Percentiles rank a stretch among this genome's conserved stretches.
phyloP scores from a whole-genome alignment of 2,797 vertebrate species.

The Ambastaia sidthimunki region DNA sequence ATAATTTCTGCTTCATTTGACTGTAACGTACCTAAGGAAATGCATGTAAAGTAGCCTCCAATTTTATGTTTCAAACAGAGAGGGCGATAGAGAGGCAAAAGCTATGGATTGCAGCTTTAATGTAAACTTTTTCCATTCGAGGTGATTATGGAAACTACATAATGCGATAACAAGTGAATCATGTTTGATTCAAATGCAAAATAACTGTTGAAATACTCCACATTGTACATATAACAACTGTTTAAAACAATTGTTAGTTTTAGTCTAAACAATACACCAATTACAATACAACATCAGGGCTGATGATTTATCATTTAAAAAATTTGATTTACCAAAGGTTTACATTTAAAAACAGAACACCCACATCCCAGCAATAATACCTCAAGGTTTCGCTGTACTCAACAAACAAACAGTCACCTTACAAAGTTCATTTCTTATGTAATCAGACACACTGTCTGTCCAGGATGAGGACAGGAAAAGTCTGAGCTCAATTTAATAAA shows the following conservation, averaged over 20 bases:
- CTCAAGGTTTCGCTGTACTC: constrained; percentile 68
- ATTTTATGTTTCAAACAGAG: not conserved
- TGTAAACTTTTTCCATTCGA: not conserved
- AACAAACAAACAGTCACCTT: constrained; percentile 67
- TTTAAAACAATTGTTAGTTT: not conserved
- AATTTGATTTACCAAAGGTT: not conserved
- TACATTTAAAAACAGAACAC: not conserved
- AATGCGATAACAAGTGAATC: not conserved
- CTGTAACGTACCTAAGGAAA: no score
- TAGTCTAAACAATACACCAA: not conserved
- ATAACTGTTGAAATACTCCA: not conserved
- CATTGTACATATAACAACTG: not conserved
- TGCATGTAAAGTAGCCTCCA: no score
- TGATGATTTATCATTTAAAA: not conserved
- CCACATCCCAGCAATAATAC: not conserved
- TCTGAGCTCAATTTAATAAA: not conserved
- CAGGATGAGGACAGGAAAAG: not conserved
- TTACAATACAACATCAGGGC: not conserved
- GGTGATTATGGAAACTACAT: not conserved
- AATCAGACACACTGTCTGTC: constrained; percentile 29
- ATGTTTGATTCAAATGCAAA: not conserved
- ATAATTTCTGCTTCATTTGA: no score
- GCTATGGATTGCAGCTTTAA: not conserved
- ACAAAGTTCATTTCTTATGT: constrained; percentile 68
- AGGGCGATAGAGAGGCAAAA: no score